Evolutionary conservation across 2,888 invertebrate genomes (phyloP).

Genomic region (Agrenia bidenticulata): DNA sequence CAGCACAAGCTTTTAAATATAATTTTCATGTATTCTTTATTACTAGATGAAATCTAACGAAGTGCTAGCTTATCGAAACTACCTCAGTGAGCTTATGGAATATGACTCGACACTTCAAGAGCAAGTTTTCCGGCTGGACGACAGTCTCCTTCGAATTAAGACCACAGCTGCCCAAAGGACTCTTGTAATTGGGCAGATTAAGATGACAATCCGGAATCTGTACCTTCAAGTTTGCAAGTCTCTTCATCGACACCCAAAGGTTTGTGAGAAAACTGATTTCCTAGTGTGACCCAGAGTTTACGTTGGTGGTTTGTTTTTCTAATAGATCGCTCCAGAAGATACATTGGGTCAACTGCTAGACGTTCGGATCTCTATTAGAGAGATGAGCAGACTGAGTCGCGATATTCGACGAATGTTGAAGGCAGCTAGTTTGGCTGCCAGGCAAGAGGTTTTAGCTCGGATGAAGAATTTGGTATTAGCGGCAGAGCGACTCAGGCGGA

Average conservation of each 20-base stretch:
- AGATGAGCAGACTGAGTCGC: conserved; percentile 43
- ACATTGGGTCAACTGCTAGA: conserved; percentile 44
- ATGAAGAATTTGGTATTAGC: conserved; percentile 25
- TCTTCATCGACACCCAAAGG: conserved; percentile 34
- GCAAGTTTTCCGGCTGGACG: conserved; percentile 41
- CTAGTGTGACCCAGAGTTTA: no score
- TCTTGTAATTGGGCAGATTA: conserved; percentile 46
- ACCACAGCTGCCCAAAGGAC: conserved; percentile 49
- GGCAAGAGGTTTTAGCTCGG: conserved; percentile 27
- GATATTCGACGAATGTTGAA: conserved; percentile 48
- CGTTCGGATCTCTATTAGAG: conserved; percentile 43
- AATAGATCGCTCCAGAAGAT: conserved; percentile 39
- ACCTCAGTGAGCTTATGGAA: conserved; percentile 46
- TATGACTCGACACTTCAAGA: conserved; percentile 40
- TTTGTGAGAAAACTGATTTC: neutral
- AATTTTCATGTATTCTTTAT: neutral
- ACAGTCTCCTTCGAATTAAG: conserved; percentile 45
- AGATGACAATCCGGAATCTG: conserved; percentile 48
- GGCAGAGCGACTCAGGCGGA: conserved; percentile 23
- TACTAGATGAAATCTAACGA: conserved; percentile 44
- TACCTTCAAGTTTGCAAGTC: conserved; percentile 45
- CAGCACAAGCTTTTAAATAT: neutral
- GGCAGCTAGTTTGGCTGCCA: conserved; percentile 32
- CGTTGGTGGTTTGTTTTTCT: neutral
- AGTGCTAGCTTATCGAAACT: conserved; percentile 46